Evolutionary conservation across 2,888 invertebrate species (phyloP).

Genomic region (Melinopterus prodromus): DNA sequence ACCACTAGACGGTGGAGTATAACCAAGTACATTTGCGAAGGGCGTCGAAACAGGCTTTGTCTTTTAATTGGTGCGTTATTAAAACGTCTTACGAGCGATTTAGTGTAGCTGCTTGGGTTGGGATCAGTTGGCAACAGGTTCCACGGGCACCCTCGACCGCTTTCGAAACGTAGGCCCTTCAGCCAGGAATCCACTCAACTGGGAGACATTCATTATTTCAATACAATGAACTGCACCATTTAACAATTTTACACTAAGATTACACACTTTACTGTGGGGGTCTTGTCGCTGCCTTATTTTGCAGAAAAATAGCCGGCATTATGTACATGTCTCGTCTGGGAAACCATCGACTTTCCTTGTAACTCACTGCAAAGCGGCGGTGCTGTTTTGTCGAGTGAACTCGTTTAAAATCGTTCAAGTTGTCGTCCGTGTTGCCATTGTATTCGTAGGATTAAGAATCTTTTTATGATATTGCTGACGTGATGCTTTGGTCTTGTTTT

Average conservation of each 20-base stretch:
- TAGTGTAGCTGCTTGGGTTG: slow-evolving; percentile 36
- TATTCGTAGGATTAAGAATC: background rate
- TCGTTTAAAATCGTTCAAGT: background rate
- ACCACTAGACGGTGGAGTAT: background rate
- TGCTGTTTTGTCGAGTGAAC: background rate
- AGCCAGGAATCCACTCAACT: slow-evolving; percentile 49
- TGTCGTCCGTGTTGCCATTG: background rate
- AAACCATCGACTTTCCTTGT: background rate
- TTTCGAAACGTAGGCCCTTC: slow-evolving; percentile 32
- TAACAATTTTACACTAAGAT: slow-evolving; percentile 59
- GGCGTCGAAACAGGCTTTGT: slow-evolving; percentile 11
- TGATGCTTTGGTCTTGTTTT: background rate
- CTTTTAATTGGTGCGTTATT: slow-evolving; percentile 34
- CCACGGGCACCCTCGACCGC: slow-evolving; percentile 27
- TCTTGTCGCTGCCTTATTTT: slow-evolving; percentile 4
- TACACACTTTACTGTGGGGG: slow-evolving; percentile 45
- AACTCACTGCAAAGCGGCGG: background rate
- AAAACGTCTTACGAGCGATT: slow-evolving; percentile 40
- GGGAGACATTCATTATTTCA: slow-evolving; percentile 60
- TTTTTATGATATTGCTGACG: background rate
- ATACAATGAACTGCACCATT: slow-evolving; percentile 61
- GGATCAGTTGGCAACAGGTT: slow-evolving; percentile 42
- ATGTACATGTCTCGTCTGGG: background rate
- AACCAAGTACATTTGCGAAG: background rate
- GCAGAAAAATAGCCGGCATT: background rate